Base-by-base conservation (phyloP, 2,888 invertebrate species). In the Cantharis lateralis region DNA sequence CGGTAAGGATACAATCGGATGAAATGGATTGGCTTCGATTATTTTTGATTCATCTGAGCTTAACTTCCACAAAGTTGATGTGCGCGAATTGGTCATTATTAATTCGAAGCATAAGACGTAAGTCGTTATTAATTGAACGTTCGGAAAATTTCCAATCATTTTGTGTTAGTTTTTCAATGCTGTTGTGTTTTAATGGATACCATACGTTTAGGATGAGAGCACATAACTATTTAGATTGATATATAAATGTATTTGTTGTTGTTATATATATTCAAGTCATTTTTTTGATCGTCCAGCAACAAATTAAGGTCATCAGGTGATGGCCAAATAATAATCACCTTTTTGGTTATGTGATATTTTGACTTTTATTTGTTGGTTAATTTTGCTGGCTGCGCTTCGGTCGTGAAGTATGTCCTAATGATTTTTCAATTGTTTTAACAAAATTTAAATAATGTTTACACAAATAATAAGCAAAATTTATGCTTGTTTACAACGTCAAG, bases 1-100 rank as follows among this genome's bases (percentile, higher is more conserved):
- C 28, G 83, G 80, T 73, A 84, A 82, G 4, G 86, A 84, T 32
- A 87, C 88, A 82, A 91, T 90, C 88, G 91, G 90, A 78, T 90
- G 87, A 84, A 91, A 88, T 79, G 89, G 90, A 82, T 88, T 91
- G 68, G 91, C 92, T 84, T 93, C 93, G 77, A 94, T 91, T 77
- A 95, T 93, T 89, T 93, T 93, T 72, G 93, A 94, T 86, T 93
- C 93, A 83, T 95, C 94, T 71, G 91, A 89, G 87, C 93, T 95
- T 78, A 96, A 89, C 89, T 93, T 93, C 96, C 96, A 96, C 86
- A 95, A 90, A 83, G 93, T 94, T 72, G 95, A 95, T 15, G 95
- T 95, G 82, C 95, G 91, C 61, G 96, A 95, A 89, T 95, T 96
- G 81, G 93, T 95, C 76, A 88, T 88, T 84, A 94, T 91, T 84